These are phyloP conservation scores for Tetragonula clypearis DNA, from an alignment of 1,140 invertebrate species.

Conservation along the genomic window DNA sequence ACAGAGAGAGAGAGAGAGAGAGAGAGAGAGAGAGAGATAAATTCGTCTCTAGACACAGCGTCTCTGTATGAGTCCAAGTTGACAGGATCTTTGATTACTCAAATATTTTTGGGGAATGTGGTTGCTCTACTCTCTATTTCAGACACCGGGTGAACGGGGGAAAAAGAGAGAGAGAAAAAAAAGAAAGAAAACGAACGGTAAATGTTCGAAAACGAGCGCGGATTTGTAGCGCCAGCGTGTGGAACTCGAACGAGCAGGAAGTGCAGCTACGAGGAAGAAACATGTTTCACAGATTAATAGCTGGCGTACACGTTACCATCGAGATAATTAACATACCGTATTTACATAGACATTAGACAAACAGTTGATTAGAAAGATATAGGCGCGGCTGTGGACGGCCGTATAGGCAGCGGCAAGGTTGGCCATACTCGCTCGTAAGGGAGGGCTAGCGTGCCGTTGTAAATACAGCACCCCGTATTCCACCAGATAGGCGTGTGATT, in stretches of 20 bases:
- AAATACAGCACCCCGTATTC: conserved; percentile 71
- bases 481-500: conserved; percentile 74
- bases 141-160: too few species aligned
- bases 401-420: conserved; percentile 13
- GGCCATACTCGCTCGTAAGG: conserved; percentile 32
- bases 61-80: too few species aligned
- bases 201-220: conserved; percentile 11
- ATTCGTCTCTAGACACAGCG: too few species aligned
- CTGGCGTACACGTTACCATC: conserved; percentile 68
- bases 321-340: conserved; percentile 73
- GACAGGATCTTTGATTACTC: too few species aligned
- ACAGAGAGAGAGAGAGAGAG: neutral
- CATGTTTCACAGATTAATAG: conserved; percentile 68
- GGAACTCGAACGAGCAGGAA: conserved; percentile 37
- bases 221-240: conserved; percentile 33
- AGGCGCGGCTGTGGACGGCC: conserved; percentile 52
- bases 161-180: too few species aligned
- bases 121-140: too few species aligned
- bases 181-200: neutral
- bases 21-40: too few species aligned
- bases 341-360: conserved; percentile 75
- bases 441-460: conserved; percentile 71
- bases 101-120: too few species aligned
- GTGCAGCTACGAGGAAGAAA: conserved; percentile 61
- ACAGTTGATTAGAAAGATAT: conserved; percentile 74